Evolutionary conservation across 2,888 invertebrate genomes (phyloP), one percentile per base, ranked within the genome.

Genomic region (Arge pagana): DNA sequence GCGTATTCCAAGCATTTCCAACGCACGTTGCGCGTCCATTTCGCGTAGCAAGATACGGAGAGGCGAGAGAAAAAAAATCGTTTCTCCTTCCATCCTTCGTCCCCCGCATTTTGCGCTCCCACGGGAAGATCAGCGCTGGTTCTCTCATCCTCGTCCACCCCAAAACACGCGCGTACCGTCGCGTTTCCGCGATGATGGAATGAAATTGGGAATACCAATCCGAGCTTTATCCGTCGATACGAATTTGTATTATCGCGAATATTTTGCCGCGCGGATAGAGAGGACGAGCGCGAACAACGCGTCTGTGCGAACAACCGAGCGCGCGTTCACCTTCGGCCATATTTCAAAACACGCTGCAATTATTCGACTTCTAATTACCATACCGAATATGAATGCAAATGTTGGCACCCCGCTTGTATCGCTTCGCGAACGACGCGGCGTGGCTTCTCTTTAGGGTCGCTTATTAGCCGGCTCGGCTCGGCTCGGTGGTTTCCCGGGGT

Each of bases 351-450:
- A 63, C n/a, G n/a, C 63, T 64, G 60, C 66, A 66, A 72, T 73
- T 71, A 71, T 71, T 66, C 64, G 58, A 56, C 57, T 50, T 63
- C 67, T 72, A 74, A 74, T 74, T 72, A 74, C 71, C 71, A 72
- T 73, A 66, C 68, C 66, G 68, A 70, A 72, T 70, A 74, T 68
- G 68, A 72, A 73, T 72, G 71, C 66, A 68, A 71, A 71, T 70
- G 59, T 52, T 49, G 48, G 48, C 45, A 31, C 52, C 53, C 59
- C 33, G 28, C 43, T 54, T 55, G 55, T 61, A 57, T 59, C 59
- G 58, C 57, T 39, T 36, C 54, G 55, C 50, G 52, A 41, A 35
- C 50, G 45, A 53, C 54, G 53, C 42, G 52, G 61, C 61, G 60
- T 59, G 61, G 30, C 23, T 63, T 65, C 66, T 67, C 65, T 70